phyloP scores from a whole-genome alignment of 2,888 invertebrate species.

The Petrolisthes cinctipes region DNA sequence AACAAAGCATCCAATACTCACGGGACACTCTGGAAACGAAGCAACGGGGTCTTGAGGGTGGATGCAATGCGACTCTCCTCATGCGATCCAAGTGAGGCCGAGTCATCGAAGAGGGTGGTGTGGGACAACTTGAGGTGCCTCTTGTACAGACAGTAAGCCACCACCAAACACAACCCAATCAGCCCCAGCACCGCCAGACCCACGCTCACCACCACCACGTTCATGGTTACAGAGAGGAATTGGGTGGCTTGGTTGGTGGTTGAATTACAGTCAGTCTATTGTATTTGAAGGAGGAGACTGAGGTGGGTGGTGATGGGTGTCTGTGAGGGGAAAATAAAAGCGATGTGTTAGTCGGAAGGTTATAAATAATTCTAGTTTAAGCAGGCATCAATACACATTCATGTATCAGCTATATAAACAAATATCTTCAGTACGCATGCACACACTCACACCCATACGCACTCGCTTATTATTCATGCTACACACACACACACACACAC shows the following conservation, averaged over 20 bases:
- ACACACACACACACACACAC: background rate
- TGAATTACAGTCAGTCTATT: background rate
- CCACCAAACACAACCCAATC: background rate
- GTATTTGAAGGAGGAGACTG: background rate
- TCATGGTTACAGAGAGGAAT: background rate
- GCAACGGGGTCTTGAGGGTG: constrained; percentile 42
- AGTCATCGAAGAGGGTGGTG: constrained; percentile 49
- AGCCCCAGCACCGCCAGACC: constrained; percentile 18
- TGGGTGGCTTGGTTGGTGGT: background rate
- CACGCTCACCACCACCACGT: constrained; percentile 9
- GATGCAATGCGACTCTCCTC: constrained; percentile 24
- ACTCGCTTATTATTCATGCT: background rate
- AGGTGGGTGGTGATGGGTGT: background rate
- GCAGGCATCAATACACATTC: background rate
- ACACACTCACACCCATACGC: background rate
- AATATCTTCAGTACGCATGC: background rate
- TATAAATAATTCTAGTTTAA: background rate
- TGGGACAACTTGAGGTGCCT: constrained; percentile 26
- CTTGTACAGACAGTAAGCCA: constrained; percentile 34
- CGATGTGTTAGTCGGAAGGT: background rate
- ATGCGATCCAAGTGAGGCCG: constrained; percentile 31
- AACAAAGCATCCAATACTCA: constrained; percentile 5
- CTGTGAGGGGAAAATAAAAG: background rate
- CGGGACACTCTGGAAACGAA: constrained; percentile 54
- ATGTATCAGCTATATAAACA: background rate